Evolutionary conservation across 2,888 invertebrate genomes (phyloP).

Genomic region (Schizaphis graminum): DNA sequence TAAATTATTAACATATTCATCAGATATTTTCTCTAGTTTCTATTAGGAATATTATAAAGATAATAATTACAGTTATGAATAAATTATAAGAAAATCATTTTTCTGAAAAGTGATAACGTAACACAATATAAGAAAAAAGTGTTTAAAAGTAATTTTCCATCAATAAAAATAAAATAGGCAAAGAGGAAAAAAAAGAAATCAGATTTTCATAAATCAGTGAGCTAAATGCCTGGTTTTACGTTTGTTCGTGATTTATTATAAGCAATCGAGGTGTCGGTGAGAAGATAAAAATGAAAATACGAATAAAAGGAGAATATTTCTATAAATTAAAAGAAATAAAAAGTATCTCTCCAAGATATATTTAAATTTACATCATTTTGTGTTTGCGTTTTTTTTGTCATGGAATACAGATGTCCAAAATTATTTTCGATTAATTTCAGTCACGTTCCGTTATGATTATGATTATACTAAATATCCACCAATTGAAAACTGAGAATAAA

Average conservation of each 20-base stretch:
- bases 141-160: constrained; percentile 46
- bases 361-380: constrained; percentile 5
- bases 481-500: constrained; percentile 7
- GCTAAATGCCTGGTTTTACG: constrained; percentile 52
- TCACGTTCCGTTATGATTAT: neutral
- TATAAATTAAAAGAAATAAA: constrained; percentile 55
- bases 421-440: constrained; percentile 11
- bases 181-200: constrained; percentile 33
- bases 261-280: constrained; percentile 34
- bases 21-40: neutral
- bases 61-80: neutral
- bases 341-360: neutral
- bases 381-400: neutral
- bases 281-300: constrained; percentile 27
- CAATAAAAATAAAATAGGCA: constrained; percentile 43
- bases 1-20: neutral
- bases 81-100: neutral
- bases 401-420: neutral
- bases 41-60: neutral
- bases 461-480: neutral
- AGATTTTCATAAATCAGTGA: constrained; percentile 61
- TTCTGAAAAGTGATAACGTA: neutral
- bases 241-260: constrained; percentile 62
- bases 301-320: constrained; percentile 18
- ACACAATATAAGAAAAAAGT: constrained; percentile 9